These are phyloP conservation scores for Trichogramma pretiosum DNA, from an alignment of 1,140 invertebrate species.

Conservation along the genomic window DNA sequence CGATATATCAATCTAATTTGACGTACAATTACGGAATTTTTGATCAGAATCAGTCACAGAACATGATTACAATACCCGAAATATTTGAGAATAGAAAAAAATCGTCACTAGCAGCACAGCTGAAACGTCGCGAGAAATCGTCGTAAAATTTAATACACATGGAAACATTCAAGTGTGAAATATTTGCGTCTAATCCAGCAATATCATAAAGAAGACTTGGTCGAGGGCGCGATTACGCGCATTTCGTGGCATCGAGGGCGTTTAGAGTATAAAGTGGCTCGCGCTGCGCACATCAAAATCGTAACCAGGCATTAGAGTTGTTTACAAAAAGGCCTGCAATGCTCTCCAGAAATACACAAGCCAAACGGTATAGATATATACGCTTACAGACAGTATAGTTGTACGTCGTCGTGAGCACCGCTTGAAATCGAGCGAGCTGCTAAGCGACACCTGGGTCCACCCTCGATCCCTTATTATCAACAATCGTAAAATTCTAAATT, in stretches of 20 bases:
- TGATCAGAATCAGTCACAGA: too few relatives aligned
- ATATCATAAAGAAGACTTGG: conserved; percentile 44
- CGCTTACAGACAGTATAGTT: too few relatives aligned
- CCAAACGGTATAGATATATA: too few relatives aligned
- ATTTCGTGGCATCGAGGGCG: too few relatives aligned
- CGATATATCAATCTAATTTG: too few relatives aligned
- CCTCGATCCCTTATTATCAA: conserved; percentile 42
- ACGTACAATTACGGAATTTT: too few relatives aligned
- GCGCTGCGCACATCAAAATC: conserved; percentile 23
- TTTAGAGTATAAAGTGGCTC: too few relatives aligned
- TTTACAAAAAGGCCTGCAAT: conserved; percentile 42
- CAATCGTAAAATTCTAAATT: conserved; percentile 48
- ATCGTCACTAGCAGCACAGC: background rate
- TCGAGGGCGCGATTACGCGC: conserved; percentile 13
- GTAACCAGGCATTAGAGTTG: conserved; percentile 45
- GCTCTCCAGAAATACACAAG: too few relatives aligned
- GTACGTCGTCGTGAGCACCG: background rate
- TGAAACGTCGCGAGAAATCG: conserved; percentile 10
- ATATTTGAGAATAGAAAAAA: too few relatives aligned
- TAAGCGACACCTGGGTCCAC: conserved; percentile 37
- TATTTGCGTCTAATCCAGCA: conserved; percentile 47
- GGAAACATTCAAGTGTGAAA: conserved; percentile 43
- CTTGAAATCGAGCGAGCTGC: background rate
- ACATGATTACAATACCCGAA: too few relatives aligned
- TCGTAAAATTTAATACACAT: conserved; percentile 41